phyloP scores from a whole-genome alignment of 2,797 vertebrate species.

The Tympanoctomys barrerae region DNA sequence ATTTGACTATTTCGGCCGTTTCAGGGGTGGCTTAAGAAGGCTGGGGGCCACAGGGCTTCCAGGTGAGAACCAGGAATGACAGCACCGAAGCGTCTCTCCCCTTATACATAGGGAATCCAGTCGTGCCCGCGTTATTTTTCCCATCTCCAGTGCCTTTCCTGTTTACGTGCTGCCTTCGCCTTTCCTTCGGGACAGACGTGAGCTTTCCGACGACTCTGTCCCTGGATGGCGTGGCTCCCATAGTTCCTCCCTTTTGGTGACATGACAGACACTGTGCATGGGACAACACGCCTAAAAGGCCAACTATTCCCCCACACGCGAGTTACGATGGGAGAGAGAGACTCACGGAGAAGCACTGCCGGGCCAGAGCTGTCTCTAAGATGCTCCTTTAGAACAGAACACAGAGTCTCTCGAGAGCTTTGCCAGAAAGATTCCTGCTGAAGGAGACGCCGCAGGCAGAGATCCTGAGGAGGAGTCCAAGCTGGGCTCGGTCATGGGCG shows the following conservation, averaged over 20 bases:
- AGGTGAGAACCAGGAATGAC: slow-evolving; percentile 28
- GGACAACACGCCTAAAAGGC: slow-evolving; percentile 58
- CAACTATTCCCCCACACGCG: slow-evolving; percentile 44
- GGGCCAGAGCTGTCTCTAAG: slow-evolving; percentile 61
- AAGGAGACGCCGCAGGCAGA: slow-evolving; percentile 68
- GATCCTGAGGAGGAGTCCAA: slow-evolving; percentile 57
- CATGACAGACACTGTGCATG: slow-evolving; percentile 12
- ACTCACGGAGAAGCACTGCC: background rate
- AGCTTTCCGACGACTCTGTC: slow-evolving; percentile 69
- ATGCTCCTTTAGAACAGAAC: slow-evolving; percentile 47
- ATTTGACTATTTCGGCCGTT: slow-evolving; percentile 53
- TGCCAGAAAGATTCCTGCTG: slow-evolving; percentile 45
- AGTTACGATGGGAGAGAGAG: slow-evolving; percentile 45
- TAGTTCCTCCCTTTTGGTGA: slow-evolving; percentile 59
- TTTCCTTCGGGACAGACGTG: slow-evolving; percentile 65
- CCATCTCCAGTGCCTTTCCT: background rate
- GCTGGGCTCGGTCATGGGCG: slow-evolving; percentile 54
- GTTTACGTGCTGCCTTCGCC: slow-evolving; percentile 55
- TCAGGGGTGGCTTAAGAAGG: background rate
- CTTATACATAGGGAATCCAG: slow-evolving; percentile 3
- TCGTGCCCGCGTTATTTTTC: background rate
- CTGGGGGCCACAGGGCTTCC: background rate
- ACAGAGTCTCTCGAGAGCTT: background rate
- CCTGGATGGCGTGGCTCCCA: slow-evolving; percentile 38
- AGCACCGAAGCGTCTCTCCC: slow-evolving; percentile 38